These are phyloP conservation scores for Aphaenogaster rudis DNA, from an alignment of 1,140 invertebrate species.

Conservation along the genomic window DNA sequence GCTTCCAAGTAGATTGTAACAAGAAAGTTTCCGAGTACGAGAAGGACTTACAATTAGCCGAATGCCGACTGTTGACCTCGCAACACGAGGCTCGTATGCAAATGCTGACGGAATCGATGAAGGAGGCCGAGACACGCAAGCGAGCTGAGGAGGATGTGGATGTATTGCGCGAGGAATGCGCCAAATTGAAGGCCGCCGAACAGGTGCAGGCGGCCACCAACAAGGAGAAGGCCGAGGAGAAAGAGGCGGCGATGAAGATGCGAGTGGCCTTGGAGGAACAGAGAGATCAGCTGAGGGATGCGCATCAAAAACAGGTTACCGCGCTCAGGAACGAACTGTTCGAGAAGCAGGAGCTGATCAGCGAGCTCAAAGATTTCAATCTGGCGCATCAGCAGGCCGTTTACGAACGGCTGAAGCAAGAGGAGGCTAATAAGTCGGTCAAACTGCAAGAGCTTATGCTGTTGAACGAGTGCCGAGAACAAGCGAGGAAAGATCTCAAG, in stretches of 20 bases:
- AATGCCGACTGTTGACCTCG: conserved; percentile 96
- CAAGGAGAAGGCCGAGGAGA: conserved; percentile 93
- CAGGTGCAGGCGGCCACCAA: conserved; percentile 90
- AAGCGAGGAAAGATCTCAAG: conserved; percentile 98
- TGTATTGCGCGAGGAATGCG: conserved; percentile 96
- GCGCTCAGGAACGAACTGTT: conserved; percentile 96
- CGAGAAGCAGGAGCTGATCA: conserved; percentile 95
- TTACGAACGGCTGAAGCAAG: conserved; percentile 97
- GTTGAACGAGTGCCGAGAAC: conserved; percentile 95
- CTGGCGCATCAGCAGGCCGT: conserved; percentile 97
- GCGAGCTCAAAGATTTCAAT: conserved; percentile 97
- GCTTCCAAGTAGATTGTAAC: conserved; percentile 94
- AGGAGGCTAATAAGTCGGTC: conserved; percentile 97
- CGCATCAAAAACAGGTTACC: conserved; percentile 96
- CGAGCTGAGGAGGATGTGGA: conserved; percentile 97
- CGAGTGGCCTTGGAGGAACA: conserved; percentile 95
- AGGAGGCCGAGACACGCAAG: conserved; percentile 98
- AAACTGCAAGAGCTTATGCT: conserved; percentile 98
- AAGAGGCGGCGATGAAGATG: conserved; percentile 94
- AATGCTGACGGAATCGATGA: conserved; percentile 97
- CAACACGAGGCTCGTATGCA: conserved; percentile 99
- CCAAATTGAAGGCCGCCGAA: conserved; percentile 94
- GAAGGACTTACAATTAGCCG: conserved; percentile 92
- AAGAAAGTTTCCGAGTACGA: conserved; percentile 97
- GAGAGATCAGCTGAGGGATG: conserved; percentile 97